phyloP scores from a whole-genome alignment of 2,888 invertebrate genomes.

The Hydrotaea cyrtoneurina region DNA sequence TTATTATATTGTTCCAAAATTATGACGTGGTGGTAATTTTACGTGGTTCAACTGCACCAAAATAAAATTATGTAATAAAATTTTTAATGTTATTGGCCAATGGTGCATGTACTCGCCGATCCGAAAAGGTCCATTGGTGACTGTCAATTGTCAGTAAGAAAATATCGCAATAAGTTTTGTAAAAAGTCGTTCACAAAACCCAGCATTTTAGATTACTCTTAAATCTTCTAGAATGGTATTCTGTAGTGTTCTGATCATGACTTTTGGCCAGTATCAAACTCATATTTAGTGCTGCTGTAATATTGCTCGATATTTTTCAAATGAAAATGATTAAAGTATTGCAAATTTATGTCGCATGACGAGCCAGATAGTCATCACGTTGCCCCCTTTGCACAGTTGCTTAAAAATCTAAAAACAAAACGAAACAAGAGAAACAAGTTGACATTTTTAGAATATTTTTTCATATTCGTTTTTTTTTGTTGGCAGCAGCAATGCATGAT shows the following conservation, averaged over 20 bases:
- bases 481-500: background rate
- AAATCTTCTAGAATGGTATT: too few relatives aligned
- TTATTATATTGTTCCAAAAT: too few relatives aligned
- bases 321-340: background rate
- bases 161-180: too few relatives aligned
- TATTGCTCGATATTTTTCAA: background rate
- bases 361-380: background rate
- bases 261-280: background rate
- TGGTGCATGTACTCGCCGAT: too few relatives aligned
- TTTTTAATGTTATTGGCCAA: too few relatives aligned
- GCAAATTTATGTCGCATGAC: conserved; percentile 7
- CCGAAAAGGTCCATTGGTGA: too few relatives aligned
- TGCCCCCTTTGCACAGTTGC: background rate
- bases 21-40: too few relatives aligned
- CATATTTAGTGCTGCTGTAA: background rate
- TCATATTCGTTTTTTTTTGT: background rate
- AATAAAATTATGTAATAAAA: too few relatives aligned
- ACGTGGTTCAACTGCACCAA: too few relatives aligned
- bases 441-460: background rate
- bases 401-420: background rate
- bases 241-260: conserved; percentile 1
- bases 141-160: too few relatives aligned
- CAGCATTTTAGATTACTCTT: too few relatives aligned
- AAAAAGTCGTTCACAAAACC: too few relatives aligned
- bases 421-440: background rate